These are phyloP conservation scores for Pyrgus malvae DNA, from an alignment of 2,888 invertebrate genomes.

Conservation along the genomic window DNA sequence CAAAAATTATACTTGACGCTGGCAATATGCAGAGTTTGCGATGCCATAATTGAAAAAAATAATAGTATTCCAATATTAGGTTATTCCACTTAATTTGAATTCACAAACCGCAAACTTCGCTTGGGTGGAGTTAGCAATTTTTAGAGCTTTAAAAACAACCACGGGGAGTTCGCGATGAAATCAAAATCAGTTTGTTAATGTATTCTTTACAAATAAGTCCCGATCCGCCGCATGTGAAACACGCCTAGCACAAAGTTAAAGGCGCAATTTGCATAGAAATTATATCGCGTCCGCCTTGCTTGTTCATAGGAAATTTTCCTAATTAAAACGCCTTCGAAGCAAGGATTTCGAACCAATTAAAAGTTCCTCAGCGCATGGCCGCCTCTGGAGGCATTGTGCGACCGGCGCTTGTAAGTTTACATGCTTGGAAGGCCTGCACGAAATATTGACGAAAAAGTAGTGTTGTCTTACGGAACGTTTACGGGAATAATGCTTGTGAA, in stretches of 20 bases:
- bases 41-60: no score
- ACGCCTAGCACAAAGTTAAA: constrained; percentile 57
- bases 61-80: no score
- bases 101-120: not conserved
- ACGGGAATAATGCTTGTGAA: not conserved
- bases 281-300: constrained; percentile 68
- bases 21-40: no score
- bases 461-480: not conserved
- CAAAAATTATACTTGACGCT: no score
- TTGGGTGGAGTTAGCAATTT: not conserved
- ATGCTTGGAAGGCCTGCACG: constrained; percentile 25
- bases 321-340: constrained; percentile 78
- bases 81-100: no score
- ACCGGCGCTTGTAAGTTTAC: constrained; percentile 54
- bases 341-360: constrained; percentile 78
- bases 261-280: constrained; percentile 80
- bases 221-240: constrained; percentile 21
- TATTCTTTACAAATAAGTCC: constrained; percentile 12
- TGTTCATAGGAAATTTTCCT: constrained; percentile 79
- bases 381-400: constrained; percentile 44
- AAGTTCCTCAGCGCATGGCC: constrained; percentile 63
- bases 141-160: no score
- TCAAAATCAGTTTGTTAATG: not conserved
- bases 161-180: no score
- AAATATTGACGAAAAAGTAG: no score